Evolutionary conservation across 2,113 vertebrate genomes (phyloP).

Genomic region (Hippolais icterina): DNA sequence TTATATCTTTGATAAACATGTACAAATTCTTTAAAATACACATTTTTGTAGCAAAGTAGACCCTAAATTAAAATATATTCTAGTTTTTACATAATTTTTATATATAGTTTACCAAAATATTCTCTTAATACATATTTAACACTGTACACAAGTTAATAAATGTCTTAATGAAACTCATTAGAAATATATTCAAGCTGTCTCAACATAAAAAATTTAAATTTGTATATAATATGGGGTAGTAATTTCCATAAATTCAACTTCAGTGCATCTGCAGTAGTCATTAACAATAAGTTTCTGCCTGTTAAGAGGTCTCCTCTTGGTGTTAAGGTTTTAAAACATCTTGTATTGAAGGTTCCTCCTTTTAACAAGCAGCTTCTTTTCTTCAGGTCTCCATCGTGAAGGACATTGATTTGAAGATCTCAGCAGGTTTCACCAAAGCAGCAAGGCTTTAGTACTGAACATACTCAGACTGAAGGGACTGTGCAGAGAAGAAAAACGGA

Average conservation of each 20-base stretch:
- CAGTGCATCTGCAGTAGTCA: slow-evolving; percentile 74
- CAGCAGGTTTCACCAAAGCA: slow-evolving; percentile 62
- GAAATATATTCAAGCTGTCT: slow-evolving; percentile 68
- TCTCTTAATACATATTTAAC: slow-evolving; percentile 73
- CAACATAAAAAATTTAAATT: slow-evolving; percentile 55
- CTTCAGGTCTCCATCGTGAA: slow-evolving; percentile 24
- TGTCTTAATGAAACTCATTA: slow-evolving; percentile 64
- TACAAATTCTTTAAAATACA: slow-evolving; percentile 70
- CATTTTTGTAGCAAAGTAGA: slow-evolving; percentile 72
- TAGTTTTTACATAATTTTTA: slow-evolving; percentile 72
- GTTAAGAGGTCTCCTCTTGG: slow-evolving; percentile 24
- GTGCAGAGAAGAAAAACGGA: slow-evolving; percentile 69
- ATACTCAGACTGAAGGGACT: slow-evolving; percentile 96
- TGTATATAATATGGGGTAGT: slow-evolving; percentile 31
- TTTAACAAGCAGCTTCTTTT: neutral
- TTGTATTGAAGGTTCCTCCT: slow-evolving; percentile 36
- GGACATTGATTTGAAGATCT: neutral
- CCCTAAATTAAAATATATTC: slow-evolving; percentile 77
- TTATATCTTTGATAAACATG: slow-evolving; percentile 41
- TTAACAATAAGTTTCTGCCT: slow-evolving; percentile 22
- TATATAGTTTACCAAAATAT: slow-evolving; percentile 77
- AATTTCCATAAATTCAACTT: slow-evolving; percentile 53
- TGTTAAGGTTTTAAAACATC: slow-evolving; percentile 28
- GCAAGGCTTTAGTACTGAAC: slow-evolving; percentile 87
- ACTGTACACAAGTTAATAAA: slow-evolving; percentile 76